phyloP scores from a whole-genome alignment of 2,888 invertebrate species.

The Drosophila nr. medialis region DNA sequence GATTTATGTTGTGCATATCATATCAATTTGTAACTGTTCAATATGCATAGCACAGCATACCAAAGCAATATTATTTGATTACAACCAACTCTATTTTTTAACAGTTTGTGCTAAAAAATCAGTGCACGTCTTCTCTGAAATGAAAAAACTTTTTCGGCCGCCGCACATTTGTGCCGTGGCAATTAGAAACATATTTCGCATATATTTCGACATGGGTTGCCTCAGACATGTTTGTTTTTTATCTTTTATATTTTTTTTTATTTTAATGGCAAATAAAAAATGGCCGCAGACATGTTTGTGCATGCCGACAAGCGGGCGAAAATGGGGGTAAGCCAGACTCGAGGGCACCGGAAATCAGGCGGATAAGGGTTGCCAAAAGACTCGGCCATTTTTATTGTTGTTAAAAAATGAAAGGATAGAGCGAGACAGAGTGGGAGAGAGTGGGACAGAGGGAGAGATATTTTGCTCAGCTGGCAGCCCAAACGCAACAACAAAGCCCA shows the following conservation, averaged over 20 bases:
- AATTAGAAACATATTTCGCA: constrained; percentile 69
- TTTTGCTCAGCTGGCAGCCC: constrained; percentile 38
- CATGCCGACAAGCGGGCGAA: constrained; percentile 47
- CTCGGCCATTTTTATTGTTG: constrained; percentile 40
- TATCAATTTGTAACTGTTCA: constrained; percentile 35
- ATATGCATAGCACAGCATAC: constrained; percentile 35
- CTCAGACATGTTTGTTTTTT: constrained; percentile 30
- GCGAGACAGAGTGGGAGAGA: background rate
- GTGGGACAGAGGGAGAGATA: background rate
- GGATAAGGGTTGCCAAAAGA: constrained; percentile 23
- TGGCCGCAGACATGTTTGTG: constrained; percentile 67
- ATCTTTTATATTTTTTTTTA: background rate
- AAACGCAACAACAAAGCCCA: constrained; percentile 9
- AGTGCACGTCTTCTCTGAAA: constrained; percentile 43
- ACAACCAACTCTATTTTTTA: constrained; percentile 8
- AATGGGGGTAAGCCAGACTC: constrained; percentile 20
- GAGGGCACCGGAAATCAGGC: constrained; percentile 35
- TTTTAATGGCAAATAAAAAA: constrained; percentile 59
- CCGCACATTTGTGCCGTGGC: constrained; percentile 20
- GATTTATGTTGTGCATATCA: constrained; percentile 9
- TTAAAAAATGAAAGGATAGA: background rate
- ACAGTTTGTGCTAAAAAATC: constrained; percentile 38
- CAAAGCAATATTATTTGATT: constrained; percentile 19
- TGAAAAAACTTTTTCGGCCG: constrained; percentile 32
- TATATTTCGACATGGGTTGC: constrained; percentile 41